A percentile compares a stretch with the other conserved stretches of the same genome.
phyloP scores from a whole-genome alignment of 2,888 invertebrate species.

The Aleiodes leptofemur region DNA sequence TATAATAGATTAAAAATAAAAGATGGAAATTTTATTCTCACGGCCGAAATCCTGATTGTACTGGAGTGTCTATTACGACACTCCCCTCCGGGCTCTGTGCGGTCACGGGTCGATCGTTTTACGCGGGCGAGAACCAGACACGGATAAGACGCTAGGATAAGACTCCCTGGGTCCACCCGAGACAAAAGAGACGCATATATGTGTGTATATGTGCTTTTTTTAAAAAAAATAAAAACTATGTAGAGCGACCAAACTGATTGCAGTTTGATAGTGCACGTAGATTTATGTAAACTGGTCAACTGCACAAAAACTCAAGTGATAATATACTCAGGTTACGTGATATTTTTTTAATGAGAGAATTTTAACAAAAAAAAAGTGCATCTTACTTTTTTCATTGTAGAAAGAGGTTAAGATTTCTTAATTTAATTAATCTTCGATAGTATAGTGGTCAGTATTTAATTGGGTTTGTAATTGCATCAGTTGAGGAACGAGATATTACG shows the following conservation, averaged over 20 bases:
- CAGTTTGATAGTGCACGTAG: slow-evolving; percentile 51
- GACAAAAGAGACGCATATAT: slow-evolving; percentile 53
- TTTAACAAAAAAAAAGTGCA: background rate
- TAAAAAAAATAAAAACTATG: slow-evolving; percentile 13
- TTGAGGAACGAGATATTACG: no score
- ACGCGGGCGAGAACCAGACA: slow-evolving; percentile 56
- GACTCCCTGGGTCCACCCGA: slow-evolving; percentile 44
- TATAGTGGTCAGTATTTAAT: no score
- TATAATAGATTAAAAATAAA: slow-evolving; percentile 11
- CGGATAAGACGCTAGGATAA: slow-evolving; percentile 52
- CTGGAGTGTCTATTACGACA: slow-evolving; percentile 45
- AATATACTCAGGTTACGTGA: slow-evolving; percentile 12
- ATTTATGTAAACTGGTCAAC: slow-evolving; percentile 57
- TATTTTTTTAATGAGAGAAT: background rate
- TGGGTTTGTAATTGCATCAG: no score
- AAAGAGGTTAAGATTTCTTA: no score
- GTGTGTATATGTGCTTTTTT: slow-evolving; percentile 20
- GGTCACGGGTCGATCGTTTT: slow-evolving; percentile 51
- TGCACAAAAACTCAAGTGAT: background rate
- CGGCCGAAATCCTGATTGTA: slow-evolving; percentile 54
- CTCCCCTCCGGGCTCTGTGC: slow-evolving; percentile 25
- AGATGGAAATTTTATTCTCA: slow-evolving; percentile 52
- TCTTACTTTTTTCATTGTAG: no score
- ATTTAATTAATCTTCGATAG: no score
- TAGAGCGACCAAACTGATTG: slow-evolving; percentile 52